These are phyloP conservation scores for Anodontia alba DNA, from an alignment of 2,888 invertebrate species.

Conservation along the genomic window DNA sequence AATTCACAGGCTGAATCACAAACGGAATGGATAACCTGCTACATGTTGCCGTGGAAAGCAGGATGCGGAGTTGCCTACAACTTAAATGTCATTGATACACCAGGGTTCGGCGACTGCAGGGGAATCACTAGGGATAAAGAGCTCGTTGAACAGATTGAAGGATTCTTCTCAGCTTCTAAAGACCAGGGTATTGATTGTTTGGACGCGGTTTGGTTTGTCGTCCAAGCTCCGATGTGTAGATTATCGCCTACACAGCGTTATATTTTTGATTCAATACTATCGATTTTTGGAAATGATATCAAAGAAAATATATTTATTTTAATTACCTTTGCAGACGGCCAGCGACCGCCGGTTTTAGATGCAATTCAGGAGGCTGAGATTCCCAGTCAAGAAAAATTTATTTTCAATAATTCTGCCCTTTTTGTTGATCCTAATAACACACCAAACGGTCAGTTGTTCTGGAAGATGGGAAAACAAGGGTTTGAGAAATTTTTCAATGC, in stretches of 20 bases:
- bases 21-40: constrained; percentile 61
- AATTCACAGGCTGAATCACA: constrained; percentile 52
- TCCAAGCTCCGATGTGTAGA: constrained; percentile 50
- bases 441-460: constrained; percentile 44
- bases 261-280: constrained; percentile 50
- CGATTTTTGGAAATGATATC: constrained; percentile 58
- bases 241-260: constrained; percentile 51
- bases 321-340: constrained; percentile 58
- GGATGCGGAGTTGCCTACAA: constrained; percentile 41
- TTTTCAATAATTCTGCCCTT: constrained; percentile 58
- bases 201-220: constrained; percentile 58
- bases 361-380: constrained; percentile 41
- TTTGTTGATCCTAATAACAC: constrained; percentile 37
- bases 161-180: constrained; percentile 45
- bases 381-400: constrained; percentile 35
- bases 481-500: constrained; percentile 46
- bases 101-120: constrained; percentile 61
- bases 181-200: constrained; percentile 38
- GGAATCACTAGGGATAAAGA: constrained; percentile 50
- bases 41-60: constrained; percentile 29
- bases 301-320: constrained; percentile 49
- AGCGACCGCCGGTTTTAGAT: constrained; percentile 51
- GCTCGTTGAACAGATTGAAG: constrained; percentile 55
- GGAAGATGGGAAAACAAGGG: constrained; percentile 53
- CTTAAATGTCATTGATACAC: constrained; percentile 60